These are phyloP conservation scores for Maniola hyperantus DNA, from an alignment of 2,888 invertebrate species.

Conservation along the genomic window DNA sequence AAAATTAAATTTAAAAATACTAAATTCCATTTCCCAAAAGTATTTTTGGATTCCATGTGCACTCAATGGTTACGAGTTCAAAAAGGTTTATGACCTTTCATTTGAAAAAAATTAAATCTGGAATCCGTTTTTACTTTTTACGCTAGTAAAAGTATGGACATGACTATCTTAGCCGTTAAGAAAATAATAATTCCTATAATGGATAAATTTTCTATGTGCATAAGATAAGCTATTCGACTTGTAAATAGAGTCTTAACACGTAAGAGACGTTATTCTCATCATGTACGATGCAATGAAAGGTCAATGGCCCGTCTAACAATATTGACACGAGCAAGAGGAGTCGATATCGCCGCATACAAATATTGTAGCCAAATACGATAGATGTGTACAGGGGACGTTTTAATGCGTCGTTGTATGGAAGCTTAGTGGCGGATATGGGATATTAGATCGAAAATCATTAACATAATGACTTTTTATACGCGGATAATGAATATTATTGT, in stretches of 20 bases:
- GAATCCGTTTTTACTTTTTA: neutral
- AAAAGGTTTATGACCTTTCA: constrained; percentile 3
- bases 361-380: constrained; percentile 68
- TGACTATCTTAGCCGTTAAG: constrained; percentile 18
- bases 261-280: constrained; percentile 44
- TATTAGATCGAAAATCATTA: neutral
- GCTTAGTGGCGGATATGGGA: neutral
- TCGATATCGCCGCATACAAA: constrained; percentile 71
- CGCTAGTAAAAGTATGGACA: constrained; percentile 32
- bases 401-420: constrained; percentile 19
- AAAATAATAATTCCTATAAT: constrained; percentile 15
- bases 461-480: neutral
- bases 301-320: constrained; percentile 69
- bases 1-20: too few species aligned
- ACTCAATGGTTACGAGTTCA: neutral
- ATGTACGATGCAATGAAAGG: constrained; percentile 58
- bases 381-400: constrained; percentile 44
- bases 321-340: constrained; percentile 67
- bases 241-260: constrained; percentile 40
- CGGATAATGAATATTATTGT: too few species aligned
- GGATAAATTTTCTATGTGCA: constrained; percentile 27
- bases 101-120: constrained; percentile 4
- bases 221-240: constrained; percentile 32
- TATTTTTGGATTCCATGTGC: too few species aligned
- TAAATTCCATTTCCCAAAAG: too few species aligned